Evolutionary conservation across 30 jellyfish, hydroid and myxozoan species (phyloP), one percentile per base, ranked within the genome.

Genomic region (Hydra vulgaris): DNA sequence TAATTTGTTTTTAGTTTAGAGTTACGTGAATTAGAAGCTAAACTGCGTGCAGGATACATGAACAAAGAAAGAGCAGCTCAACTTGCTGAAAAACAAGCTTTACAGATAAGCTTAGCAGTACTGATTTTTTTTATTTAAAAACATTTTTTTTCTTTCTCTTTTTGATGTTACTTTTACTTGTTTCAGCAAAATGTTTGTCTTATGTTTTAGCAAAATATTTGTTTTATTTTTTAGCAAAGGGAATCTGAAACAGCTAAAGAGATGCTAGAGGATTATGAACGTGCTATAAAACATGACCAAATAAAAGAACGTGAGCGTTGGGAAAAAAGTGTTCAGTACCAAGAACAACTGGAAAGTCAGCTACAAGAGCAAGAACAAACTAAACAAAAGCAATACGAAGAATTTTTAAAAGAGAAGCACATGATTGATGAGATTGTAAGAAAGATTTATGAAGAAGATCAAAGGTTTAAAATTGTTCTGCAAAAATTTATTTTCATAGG

Each of bases 31-130:
- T 75, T 91, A 76, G 92, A 91, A 79, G 90, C 95, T 15, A 91
- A 91, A 71, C 87, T 91, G 74, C 79, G 97, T 16, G 97, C 97
- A 26, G 97, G 97, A 4, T 86, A 91, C 84, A 91, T 91, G 97
- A 91, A 91, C 82, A 79, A 85, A 79, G 97, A 91, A 83, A 27
- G 95, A 7, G 91, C 95, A 17, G 96, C 97, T 23, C 97, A 91
- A 74, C 71, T 91, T 7, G 96, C 97, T 21, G 97, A 91, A 80
- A 91, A 86, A 53, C 72, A 80, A 19, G 96, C 85, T 18, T 74
- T 74, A 52, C 26, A 74, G 21, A 53, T 54, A 0, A 27, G 73
- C 74, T 17, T 71, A 8, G 27, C 54, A 27, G 76, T 52, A 18
- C 22, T 24, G n/a, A 7, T 71, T 25, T 1, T 26, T 12, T 26